A percentile compares a stretch with the other conserved stretches of the same genome.
These are phyloP conservation scores for Oreortyx pictus DNA, from an alignment of 2,797 vertebrate species.

Conservation along the genomic window DNA sequence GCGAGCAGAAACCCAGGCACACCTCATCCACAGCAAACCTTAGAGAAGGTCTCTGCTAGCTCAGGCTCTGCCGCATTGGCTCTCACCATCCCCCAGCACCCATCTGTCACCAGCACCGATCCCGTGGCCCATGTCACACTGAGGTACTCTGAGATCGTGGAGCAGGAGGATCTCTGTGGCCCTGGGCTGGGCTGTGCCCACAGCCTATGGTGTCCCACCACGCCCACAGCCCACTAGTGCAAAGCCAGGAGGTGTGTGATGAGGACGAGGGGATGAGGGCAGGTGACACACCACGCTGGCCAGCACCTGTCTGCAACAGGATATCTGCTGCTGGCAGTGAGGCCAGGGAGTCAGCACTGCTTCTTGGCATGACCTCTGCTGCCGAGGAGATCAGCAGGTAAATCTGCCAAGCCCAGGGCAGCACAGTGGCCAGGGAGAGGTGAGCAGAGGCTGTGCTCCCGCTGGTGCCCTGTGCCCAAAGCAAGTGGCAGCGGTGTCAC, in stretches of 20 bases:
- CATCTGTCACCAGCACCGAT: too few species aligned
- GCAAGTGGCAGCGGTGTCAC: fast-evolving
- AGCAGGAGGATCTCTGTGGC: not conserved
- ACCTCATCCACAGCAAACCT: not conserved
- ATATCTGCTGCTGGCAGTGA: fast-evolving
- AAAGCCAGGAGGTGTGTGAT: fast-evolving
- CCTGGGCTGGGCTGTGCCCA: not conserved
- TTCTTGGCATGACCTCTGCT: not conserved
- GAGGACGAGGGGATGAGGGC: not conserved
- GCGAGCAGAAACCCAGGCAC: not conserved
- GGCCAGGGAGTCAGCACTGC: not conserved
- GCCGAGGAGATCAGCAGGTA: not conserved
- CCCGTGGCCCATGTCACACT: not conserved
- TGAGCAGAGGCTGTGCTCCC: too few species aligned
- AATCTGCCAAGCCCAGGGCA: too few species aligned
- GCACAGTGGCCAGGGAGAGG: not conserved
- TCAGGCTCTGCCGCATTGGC: fast-evolving
- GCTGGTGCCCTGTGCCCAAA: not conserved
- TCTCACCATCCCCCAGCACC: not conserved
- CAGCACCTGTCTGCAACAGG: not conserved
- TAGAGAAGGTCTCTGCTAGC: not conserved
- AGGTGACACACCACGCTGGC: not conserved
- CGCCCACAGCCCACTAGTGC: fast-evolving
- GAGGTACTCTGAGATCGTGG: not conserved
- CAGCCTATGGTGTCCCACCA: not conserved